Percentiles rank a stretch among this genome's conserved stretches.
phyloP scores from a whole-genome alignment of 2,113 vertebrate species.

The Rynchops niger region DNA sequence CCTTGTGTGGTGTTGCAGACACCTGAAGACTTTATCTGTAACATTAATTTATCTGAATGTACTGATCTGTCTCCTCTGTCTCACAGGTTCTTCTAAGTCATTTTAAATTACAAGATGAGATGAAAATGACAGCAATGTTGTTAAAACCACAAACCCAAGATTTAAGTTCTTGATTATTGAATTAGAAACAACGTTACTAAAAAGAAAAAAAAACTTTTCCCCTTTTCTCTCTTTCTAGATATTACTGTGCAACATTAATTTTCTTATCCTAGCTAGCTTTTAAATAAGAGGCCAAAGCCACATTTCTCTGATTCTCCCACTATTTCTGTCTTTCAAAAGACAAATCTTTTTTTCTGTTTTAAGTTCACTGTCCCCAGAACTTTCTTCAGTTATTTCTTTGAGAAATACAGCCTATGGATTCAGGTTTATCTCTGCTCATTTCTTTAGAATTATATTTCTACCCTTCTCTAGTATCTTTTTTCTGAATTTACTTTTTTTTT shows the following conservation, averaged over 20 bases:
- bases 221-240: neutral
- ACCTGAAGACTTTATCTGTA: neutral
- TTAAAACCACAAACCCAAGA: neutral
- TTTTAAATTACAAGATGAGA: neutral
- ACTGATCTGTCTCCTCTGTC: neutral
- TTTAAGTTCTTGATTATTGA: neutral
- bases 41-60: neutral
- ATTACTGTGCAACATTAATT: neutral
- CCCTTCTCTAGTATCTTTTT: neutral
- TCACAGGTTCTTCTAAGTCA: neutral
- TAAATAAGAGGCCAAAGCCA: neutral
- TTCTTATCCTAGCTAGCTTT: neutral
- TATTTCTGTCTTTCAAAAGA: neutral
- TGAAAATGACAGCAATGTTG: neutral
- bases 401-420: neutral
- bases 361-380: neutral
- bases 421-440: neutral
- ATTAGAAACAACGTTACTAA: neutral
- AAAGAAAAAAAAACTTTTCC: neutral
- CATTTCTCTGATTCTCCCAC: neutral
- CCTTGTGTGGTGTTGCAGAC: neutral
- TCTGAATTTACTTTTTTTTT: neutral
- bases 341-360: neutral
- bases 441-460: neutral
- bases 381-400: neutral